phyloP scores from a whole-genome alignment of 2,888 invertebrate genomes.

The Drosophila macrothrix region DNA sequence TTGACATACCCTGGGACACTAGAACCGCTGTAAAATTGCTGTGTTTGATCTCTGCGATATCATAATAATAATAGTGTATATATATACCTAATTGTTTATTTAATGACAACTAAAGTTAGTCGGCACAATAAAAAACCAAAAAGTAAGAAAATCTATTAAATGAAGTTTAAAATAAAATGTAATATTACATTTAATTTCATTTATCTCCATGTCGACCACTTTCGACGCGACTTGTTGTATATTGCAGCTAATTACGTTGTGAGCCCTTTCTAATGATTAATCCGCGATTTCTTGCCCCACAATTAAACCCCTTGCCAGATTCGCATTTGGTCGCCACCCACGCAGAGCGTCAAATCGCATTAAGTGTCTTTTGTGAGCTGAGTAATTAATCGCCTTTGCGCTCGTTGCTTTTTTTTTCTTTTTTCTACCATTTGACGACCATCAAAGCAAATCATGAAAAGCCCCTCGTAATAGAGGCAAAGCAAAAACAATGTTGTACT shows the following conservation, averaged over 20 bases:
- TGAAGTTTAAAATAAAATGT: neutral
- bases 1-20: neutral
- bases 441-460: constrained; percentile 78
- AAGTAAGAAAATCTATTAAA: neutral
- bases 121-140: neutral
- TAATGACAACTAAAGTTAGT: neutral
- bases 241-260: constrained; percentile 46
- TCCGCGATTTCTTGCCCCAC: constrained; percentile 45
- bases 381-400: constrained; percentile 74
- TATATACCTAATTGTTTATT: neutral
- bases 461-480: constrained; percentile 61
- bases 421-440: constrained; percentile 55
- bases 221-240: constrained; percentile 10
- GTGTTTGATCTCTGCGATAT: neutral
- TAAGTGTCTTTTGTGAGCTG: constrained; percentile 67
- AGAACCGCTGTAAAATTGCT: neutral
- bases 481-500: constrained; percentile 19
- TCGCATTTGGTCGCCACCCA: constrained; percentile 28
- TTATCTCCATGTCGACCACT: neutral
- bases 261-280: constrained; percentile 39
- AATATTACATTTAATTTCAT: neutral
- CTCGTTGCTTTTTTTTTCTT: constrained; percentile 2
- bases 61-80: neutral
- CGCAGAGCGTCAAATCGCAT: constrained; percentile 67
- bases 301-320: constrained; percentile 53